A percentile compares a stretch with the other conserved stretches of the same genome.
Conservation (phyloP, 2,113 vertebrate genomes). For the Pionites leucogaster region DNA sequence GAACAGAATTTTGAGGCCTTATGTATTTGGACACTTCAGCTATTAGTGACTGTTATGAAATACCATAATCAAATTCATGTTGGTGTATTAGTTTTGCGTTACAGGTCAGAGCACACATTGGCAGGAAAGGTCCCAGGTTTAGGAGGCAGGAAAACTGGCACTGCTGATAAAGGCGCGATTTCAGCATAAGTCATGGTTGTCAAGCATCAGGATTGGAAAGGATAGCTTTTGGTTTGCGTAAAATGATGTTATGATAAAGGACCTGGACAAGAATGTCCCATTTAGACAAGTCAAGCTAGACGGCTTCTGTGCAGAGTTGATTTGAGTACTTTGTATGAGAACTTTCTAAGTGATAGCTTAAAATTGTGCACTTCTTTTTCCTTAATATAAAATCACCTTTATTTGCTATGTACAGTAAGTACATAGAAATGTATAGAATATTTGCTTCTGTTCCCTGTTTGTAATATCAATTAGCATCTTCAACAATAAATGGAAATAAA, state of each 20-base stretch:
- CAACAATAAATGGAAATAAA: not conserved
- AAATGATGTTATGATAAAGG: not conserved
- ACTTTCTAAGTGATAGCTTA: not conserved
- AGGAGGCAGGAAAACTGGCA: slow-evolving; percentile 17
- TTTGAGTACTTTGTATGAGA: not conserved
- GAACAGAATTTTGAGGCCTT: not conserved
- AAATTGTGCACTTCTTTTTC: not conserved
- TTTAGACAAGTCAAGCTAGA: not conserved
- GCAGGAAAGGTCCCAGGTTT: not conserved
- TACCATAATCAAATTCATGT: not conserved
- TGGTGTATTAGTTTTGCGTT: not conserved
- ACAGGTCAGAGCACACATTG: not conserved
- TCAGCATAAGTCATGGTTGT: not conserved
- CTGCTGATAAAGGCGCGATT: not conserved
- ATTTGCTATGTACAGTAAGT: not conserved
- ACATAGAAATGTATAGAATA: not conserved
- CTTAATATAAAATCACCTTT: not conserved
- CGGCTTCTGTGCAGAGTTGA: not conserved
- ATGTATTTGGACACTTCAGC: not conserved
- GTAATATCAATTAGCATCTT: not conserved
- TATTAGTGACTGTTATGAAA: not conserved
- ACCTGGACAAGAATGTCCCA: not conserved
- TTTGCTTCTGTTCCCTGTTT: not conserved
- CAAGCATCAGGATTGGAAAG: not conserved
- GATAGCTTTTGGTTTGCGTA: not conserved